Conservation (phyloP, 2,888 invertebrate species). For the Tenthredo amoena region DNA sequence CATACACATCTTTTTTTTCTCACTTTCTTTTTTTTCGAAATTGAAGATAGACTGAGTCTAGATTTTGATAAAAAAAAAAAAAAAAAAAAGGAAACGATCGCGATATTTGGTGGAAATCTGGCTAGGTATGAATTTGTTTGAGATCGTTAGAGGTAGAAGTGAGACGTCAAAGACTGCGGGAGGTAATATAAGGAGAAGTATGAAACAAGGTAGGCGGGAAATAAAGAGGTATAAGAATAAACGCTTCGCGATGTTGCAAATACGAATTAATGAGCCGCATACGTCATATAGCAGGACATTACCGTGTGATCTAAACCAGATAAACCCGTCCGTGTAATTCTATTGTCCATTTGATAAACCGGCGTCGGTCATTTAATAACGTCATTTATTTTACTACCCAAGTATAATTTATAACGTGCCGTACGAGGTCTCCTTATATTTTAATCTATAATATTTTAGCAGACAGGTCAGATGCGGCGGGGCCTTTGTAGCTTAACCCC, state of each 20-base stretch:
- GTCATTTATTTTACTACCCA: conserved; percentile 40
- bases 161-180: not conserved
- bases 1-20: not conserved
- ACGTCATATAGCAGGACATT: conserved; percentile 68
- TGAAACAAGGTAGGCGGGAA: not conserved
- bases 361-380: not conserved
- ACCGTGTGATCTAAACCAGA: conserved; percentile 71
- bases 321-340: conserved; percentile 59
- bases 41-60: too few relatives aligned
- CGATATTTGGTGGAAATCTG: too few relatives aligned
- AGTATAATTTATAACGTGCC: conserved; percentile 65
- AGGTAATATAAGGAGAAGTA: conserved; percentile 51
- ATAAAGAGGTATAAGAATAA: conserved; percentile 56
- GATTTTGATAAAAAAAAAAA: too few relatives aligned
- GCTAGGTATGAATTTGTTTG: not conserved
- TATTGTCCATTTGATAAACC: conserved; percentile 38
- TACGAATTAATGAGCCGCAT: conserved; percentile 71
- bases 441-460: conserved; percentile 66
- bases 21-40: not conserved
- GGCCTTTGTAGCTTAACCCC: conserved; percentile 26
- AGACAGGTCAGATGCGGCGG: conserved; percentile 33
- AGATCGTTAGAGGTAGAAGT: not conserved
- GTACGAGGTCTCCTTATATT: conserved; percentile 64
- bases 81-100: too few relatives aligned
- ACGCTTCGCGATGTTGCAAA: conserved; percentile 64